phyloP scores from a whole-genome alignment of 2,888 invertebrate genomes.

The Drosophila limbata region DNA sequence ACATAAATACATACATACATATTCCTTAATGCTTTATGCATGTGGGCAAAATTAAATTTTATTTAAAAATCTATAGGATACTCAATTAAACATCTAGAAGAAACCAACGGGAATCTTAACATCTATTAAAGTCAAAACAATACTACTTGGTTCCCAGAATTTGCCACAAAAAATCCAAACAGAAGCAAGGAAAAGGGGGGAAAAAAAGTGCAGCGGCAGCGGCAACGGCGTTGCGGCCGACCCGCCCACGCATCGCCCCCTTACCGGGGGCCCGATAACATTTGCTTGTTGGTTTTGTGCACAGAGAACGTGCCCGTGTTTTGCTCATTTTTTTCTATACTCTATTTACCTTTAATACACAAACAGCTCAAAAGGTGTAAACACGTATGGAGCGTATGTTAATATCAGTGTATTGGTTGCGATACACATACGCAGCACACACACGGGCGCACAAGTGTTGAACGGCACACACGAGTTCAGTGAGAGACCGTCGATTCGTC shows the following conservation, averaged over 20 bases:
- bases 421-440: conserved; percentile 11
- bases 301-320: conserved; percentile 53
- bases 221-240: conserved; percentile 6
- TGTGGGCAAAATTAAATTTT: conserved; percentile 29
- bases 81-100: conserved; percentile 6
- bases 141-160: conserved; percentile 37
- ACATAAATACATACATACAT: conserved; percentile 9
- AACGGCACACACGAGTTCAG: conserved; percentile 30
- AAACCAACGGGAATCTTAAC: conserved; percentile 3
- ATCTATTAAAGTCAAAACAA: conserved; percentile 21
- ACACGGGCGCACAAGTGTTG: conserved; percentile 32
- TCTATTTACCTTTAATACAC: conserved; percentile 72
- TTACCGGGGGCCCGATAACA: conserved; percentile 12
- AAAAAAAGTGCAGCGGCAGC: conserved; percentile 47
- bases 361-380: conserved; percentile 69
- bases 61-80: conserved; percentile 13
- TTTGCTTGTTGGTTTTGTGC: conserved; percentile 51
- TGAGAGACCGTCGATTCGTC: conserved; percentile 39
- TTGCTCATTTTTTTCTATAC: conserved; percentile 59
- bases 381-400: conserved; percentile 52
- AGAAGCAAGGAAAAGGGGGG: background rate
- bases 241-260: conserved; percentile 50
- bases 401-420: conserved; percentile 42
- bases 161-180: conserved; percentile 33
- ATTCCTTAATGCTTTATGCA: background rate